phyloP scores from a whole-genome alignment of 2,888 invertebrate genomes.

The Rotaria magnacalcarata region DNA sequence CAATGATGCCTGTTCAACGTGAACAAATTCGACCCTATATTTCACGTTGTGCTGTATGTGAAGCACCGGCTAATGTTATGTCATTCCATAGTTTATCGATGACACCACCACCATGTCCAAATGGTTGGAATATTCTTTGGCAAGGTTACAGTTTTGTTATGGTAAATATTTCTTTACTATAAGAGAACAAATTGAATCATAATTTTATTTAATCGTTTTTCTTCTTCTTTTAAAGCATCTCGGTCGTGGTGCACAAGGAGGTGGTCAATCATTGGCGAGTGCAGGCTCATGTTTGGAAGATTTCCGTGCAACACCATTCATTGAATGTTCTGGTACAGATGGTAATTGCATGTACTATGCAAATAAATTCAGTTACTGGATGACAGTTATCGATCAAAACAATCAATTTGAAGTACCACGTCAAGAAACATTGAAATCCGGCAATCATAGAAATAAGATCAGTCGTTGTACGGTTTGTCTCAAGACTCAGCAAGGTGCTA shows the following conservation, averaged over 20 bases:
- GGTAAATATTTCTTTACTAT: conserved; percentile 68
- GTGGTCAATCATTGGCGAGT: conserved; percentile 84
- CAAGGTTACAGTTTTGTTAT: conserved; percentile 94
- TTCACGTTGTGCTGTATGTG: conserved; percentile 86
- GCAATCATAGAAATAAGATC: conserved; percentile 43
- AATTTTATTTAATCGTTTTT: too few relatives aligned
- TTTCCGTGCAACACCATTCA: conserved; percentile 85
- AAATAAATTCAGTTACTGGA: conserved; percentile 95
- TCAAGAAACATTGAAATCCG: conserved; percentile 45
- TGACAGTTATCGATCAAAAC: conserved; percentile 79
- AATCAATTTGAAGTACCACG: conserved; percentile 65
- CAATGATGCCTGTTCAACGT: conserved; percentile 61
- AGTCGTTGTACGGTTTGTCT: conserved; percentile 45
- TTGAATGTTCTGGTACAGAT: conserved; percentile 74
- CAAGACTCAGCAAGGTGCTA: not conserved
- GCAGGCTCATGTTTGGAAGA: conserved; percentile 92
- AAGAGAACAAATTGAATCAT: too few relatives aligned
- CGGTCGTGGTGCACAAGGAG: conserved; percentile 78
- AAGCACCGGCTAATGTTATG: conserved; percentile 76
- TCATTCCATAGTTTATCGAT: conserved; percentile 89
- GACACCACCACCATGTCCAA: conserved; percentile 76
- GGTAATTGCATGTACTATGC: conserved; percentile 63
- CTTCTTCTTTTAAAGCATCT: conserved; percentile 5
- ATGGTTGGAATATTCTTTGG: conserved; percentile 88
- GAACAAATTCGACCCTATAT: conserved; percentile 78